These are phyloP conservation scores for Spheniscus humboldti DNA, from an alignment of 2,797 vertebrate species.

Conservation along the genomic window DNA sequence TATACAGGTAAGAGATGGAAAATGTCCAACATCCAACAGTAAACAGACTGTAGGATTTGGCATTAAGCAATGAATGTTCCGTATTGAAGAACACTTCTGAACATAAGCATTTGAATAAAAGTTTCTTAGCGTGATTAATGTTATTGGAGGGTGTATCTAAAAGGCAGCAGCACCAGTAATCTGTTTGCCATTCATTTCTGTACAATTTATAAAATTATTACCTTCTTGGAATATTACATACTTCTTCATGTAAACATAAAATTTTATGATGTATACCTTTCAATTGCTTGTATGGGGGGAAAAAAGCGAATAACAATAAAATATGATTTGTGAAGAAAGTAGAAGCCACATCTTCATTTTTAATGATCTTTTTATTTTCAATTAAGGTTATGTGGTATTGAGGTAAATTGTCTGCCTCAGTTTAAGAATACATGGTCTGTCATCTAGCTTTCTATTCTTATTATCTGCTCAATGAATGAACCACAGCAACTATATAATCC, in stretches of 20 bases:
- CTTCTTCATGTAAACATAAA: constrained; percentile 59
- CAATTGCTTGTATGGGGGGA: not conserved
- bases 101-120: not conserved
- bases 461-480: not conserved
- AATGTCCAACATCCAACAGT: not conserved
- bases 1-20: not conserved
- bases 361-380: constrained; percentile 38
- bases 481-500: not conserved
- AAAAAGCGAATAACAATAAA: constrained; percentile 44
- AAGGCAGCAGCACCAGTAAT: not conserved
- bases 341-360: constrained; percentile 28
- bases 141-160: not conserved
- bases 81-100: not conserved
- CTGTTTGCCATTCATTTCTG: constrained; percentile 36
- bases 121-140: not conserved
- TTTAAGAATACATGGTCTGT: not conserved
- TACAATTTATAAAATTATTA: constrained; percentile 42
- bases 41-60: not conserved
- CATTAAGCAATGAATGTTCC: not conserved
- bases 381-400: not conserved
- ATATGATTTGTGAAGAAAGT: constrained; percentile 23
- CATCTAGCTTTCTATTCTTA: not conserved
- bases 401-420: not conserved
- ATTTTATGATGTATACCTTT: constrained; percentile 53
- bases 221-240: constrained; percentile 31